Evolutionary conservation across 2,113 vertebrate genomes (phyloP).

Genomic region (Pterophyllum scalare): DNA sequence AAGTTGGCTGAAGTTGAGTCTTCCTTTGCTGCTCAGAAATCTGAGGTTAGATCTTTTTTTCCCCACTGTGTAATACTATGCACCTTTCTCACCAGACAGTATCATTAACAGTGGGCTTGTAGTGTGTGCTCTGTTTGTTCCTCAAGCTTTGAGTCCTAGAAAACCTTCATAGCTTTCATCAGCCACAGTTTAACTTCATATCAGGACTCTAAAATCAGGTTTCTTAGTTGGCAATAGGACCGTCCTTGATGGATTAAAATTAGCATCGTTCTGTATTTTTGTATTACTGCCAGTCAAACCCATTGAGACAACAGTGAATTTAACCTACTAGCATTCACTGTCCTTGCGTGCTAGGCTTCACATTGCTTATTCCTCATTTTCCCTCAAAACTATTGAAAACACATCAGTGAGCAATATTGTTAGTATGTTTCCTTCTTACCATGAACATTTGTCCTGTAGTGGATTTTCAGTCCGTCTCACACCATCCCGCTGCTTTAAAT

Average conservation of each 20-base stretch:
- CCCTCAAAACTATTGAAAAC: neutral
- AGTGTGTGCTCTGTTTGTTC: accelerated
- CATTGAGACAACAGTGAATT: neutral
- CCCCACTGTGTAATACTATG: neutral
- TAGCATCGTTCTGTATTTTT: neutral
- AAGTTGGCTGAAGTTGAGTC: constrained; percentile 86
- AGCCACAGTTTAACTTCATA: neutral
- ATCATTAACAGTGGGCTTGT: neutral
- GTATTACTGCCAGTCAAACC: neutral
- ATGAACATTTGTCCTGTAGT: neutral
- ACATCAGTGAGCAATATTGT: neutral
- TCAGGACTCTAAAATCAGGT: neutral
- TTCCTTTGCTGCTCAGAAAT: constrained; percentile 84
- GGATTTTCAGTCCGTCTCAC: neutral
- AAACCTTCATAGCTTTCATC: neutral
- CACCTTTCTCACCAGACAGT: neutral
- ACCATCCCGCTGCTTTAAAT: neutral
- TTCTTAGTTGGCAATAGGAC: neutral
- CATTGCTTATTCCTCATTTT: neutral
- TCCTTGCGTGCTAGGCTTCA: neutral
- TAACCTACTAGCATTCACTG: neutral
- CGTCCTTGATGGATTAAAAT: neutral
- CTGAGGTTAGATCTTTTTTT: constrained; percentile 83
- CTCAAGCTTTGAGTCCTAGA: neutral
- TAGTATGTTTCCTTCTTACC: neutral